These are phyloP conservation scores for Amphibalanus amphitrite DNA, from an alignment of 1,140 invertebrate species.

Conservation along the genomic window DNA sequence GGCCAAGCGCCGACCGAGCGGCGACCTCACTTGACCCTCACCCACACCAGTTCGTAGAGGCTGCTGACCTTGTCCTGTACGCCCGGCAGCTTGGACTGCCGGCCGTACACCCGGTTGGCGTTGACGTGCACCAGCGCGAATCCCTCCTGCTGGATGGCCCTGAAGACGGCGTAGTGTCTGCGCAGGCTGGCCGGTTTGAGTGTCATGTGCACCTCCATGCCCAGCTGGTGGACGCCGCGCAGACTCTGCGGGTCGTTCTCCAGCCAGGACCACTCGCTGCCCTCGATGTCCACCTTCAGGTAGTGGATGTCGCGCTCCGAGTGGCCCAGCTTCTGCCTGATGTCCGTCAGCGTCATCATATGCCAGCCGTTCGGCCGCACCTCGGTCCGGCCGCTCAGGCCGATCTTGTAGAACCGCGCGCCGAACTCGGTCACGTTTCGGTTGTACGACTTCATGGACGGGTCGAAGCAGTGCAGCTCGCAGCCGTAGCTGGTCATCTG, in stretches of 20 bases:
- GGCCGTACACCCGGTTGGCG: not conserved
- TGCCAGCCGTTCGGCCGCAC: not conserved
- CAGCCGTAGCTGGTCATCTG: constrained; percentile 16
- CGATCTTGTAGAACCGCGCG: not conserved
- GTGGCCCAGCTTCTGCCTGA: not conserved
- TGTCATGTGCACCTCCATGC: not conserved
- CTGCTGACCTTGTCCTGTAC: not conserved
- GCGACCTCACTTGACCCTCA: no score
- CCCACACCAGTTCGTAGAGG: not conserved
- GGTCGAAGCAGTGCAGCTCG: constrained; percentile 15
- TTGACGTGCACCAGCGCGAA: not conserved
- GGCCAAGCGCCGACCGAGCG: no score
- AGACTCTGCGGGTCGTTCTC: not conserved
- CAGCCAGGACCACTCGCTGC: not conserved
- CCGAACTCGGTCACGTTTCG: not conserved
- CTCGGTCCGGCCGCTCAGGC: not conserved
- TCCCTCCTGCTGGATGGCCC: not conserved
- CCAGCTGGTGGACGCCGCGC: not conserved
- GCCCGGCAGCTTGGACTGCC: not conserved
- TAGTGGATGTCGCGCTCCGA: not conserved
- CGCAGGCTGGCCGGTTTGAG: not conserved
- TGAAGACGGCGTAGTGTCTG: not conserved
- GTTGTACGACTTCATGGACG: not conserved
- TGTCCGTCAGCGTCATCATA: not conserved
- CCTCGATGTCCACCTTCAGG: not conserved